phyloP scores from a whole-genome alignment of 2,888 invertebrate genomes.

The Aphidoletes aphidimyza region DNA sequence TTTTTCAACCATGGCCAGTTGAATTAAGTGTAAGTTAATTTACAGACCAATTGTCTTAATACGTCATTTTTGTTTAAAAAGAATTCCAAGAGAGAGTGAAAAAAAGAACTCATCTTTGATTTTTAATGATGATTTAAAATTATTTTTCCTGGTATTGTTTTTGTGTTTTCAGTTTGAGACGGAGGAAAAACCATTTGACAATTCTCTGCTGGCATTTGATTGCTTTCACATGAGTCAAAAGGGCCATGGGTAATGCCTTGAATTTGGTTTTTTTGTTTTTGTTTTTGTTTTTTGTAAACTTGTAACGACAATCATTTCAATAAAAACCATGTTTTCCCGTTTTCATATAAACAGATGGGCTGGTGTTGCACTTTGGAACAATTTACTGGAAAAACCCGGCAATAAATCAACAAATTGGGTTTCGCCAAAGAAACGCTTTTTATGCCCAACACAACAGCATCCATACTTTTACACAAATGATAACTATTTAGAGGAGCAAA shows the following conservation, averaged over 20 bases:
- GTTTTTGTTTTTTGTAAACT: background rate
- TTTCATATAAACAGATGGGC: constrained; percentile 61
- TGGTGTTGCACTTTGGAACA: constrained; percentile 70
- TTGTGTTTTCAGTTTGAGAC: constrained; percentile 56
- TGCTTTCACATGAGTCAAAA: constrained; percentile 72
- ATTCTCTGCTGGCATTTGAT: constrained; percentile 68
- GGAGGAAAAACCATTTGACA: constrained; percentile 64
- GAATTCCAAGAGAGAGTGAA: background rate
- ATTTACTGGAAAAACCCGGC: constrained; percentile 68
- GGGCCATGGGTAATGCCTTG: constrained; percentile 66
- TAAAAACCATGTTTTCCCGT: background rate
- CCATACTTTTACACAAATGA: constrained; percentile 67
- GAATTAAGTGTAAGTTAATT: constrained; percentile 61
- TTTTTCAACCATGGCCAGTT: constrained; percentile 65
- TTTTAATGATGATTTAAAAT: background rate
- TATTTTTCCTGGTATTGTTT: too few relatives aligned
- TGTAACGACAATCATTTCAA: background rate
- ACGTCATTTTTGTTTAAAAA: background rate
- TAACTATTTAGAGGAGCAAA: constrained; percentile 56
- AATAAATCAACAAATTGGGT: constrained; percentile 65
- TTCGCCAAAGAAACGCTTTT: constrained; percentile 63
- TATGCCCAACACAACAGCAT: constrained; percentile 67
- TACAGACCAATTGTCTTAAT: background rate
- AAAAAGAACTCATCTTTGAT: too few relatives aligned
- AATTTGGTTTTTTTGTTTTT: background rate